These are phyloP conservation scores for Macaca nemestrina DNA, from an alignment of 2,113 vertebrate species.

Conservation along the genomic window DNA sequence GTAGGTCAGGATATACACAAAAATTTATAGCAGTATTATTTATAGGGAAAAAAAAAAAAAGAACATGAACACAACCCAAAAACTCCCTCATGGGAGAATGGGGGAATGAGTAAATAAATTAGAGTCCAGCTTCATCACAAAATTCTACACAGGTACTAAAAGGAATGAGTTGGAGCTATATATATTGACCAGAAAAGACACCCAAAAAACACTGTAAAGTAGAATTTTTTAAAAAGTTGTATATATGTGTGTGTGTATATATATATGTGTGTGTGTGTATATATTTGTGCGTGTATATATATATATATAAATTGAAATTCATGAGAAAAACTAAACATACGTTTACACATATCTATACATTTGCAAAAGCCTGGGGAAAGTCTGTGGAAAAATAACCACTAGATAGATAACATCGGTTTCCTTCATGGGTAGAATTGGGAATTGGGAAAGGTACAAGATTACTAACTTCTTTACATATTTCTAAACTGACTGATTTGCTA, in stretches of 20 bases:
- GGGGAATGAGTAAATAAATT: not conserved
- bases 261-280: rapidly evolving
- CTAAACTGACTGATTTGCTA: not conserved
- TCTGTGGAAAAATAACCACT: not conserved
- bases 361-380: not conserved
- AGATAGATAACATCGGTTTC: not conserved
- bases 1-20: not conserved
- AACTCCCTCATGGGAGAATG: not conserved
- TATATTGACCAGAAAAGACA: not conserved
- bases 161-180: not conserved
- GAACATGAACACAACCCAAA: not conserved
- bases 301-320: not conserved
- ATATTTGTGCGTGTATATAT: not conserved
- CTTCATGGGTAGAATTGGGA: not conserved
- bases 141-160: not conserved
- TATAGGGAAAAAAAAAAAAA: not conserved
- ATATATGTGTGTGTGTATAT: not conserved
- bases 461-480: not conserved
- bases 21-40: not conserved
- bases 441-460: not conserved
- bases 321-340: not conserved
- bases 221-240: not conserved
- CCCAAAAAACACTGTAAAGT: not conserved
- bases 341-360: not conserved
- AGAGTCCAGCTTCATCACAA: not conserved